Base-by-base conservation (phyloP, 2,888 invertebrate species). In the Eustalomyia histrio region DNA sequence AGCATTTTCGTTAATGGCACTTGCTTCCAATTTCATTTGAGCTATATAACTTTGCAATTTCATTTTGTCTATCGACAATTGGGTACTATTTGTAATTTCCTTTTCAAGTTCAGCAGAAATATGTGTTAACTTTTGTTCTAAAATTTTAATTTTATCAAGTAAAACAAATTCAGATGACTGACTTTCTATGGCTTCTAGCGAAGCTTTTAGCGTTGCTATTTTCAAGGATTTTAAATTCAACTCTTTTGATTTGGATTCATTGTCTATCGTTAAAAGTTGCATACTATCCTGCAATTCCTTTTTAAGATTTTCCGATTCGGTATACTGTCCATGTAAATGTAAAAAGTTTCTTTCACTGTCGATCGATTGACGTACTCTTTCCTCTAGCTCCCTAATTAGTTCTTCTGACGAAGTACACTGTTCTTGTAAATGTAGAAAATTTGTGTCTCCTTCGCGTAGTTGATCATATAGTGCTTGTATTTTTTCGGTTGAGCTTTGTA, bases 91-190 rank as follows among this genome's bases (percentile, higher is more conserved):
- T 4, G 3, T 52, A 10, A 74, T 74, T 53, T 83, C 79, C 14
- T 61, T 68, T 60, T 65, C 76, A 7, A 84, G 58, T 47, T 81
- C 72, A 5, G 18, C 4, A 0, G 67, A 50, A 14, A 73, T 21
- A 5, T 72, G 57, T 29, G 72, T 69, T 3, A 84, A 29, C 63
- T 79, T 83, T 5, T 65, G 58, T 12, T 76, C 57, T 18, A 84
- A 52, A n/a, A 60, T 6, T 29, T 52, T 76, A 10, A 58, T 17
- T 47, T 76, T 71, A 10, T 72, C 71, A 12, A 7, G 16, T 0
- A 65, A 29, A n/a, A 33, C 8, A 9, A 12, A 61, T 21, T 74
- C 55, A 1, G 55, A 4, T 9, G 39, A 14, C 7, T 68, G 17
- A 8, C 9, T 57, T 29, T 65, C 74, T 2, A 21, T 50, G n/a